Base-by-base conservation (phyloP, 2,113 vertebrate genomes). In the Psephotus haematonotus region DNA sequence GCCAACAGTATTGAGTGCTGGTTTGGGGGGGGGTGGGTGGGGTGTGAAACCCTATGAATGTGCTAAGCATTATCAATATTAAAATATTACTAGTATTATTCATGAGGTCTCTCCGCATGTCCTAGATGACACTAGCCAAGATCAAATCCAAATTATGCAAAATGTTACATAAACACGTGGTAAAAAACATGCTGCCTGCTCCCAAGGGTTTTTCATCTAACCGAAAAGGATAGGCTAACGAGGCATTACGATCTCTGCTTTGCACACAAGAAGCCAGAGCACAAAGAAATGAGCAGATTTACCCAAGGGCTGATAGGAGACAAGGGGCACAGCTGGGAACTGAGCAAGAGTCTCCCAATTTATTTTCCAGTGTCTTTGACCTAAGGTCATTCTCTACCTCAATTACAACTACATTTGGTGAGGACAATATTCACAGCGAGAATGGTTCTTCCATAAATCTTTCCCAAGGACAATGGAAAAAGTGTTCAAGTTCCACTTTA, bases 21-120 rank as follows among this genome's bases (percentile, higher is more conserved):
- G 23, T 95, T 84, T 78, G 84, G 87, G 49, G 46, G 46, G 63
- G 62, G 63, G 55, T 44, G 69, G 52, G 92, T 75, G 55, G 31
- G 55, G 33, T n/a, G 57, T 59, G 57, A 93, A 95, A 72, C 62
- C 72, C 77, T 81, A 57, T 28, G 64, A 94, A 90, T 91, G 72
- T 93, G 77, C 52, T 89, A 91, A 82, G 77, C 47, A 69, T 82
- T 94, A 94, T 82, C 83, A 91, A 95, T 96, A 96, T 96, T 96
- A 94, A 95, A 94, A 85, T 82, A 93, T 89, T 94, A 95, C 89
- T 95, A 96, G 70, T 94, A 70, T 95, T 95, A 94, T 96, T 96
- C 96, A 91, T 92, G 81, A 92, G 84, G 65, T 84, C 70, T 67
- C 53, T 87, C 91, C 70, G 65, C 43, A 4, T 74, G 83, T 92